Evolutionary conservation across 30 jellyfish, hydroid and myxozoan genomes (phyloP).

Genomic region (Aurelia aurita): DNA sequence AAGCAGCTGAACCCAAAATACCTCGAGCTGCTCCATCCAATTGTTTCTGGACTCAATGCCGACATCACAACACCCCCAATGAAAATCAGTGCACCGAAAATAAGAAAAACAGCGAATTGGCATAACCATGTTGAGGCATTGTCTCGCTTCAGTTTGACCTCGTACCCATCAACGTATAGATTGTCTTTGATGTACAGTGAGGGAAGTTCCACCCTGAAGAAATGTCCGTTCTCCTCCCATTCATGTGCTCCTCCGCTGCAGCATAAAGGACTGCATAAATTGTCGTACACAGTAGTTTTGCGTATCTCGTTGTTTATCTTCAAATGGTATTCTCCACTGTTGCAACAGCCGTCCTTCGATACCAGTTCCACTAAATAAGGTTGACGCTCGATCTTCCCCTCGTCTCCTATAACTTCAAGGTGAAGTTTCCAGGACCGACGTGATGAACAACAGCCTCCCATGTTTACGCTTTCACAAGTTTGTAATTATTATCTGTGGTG

Average conservation of each 20-base stretch:
- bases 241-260: slow-evolving; percentile 95
- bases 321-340: slow-evolving; percentile 67
- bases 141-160: slow-evolving; percentile 67
- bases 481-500: too few relatives aligned
- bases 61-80: slow-evolving; percentile 80
- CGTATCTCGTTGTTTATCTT: slow-evolving; percentile 60
- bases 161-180: slow-evolving; percentile 89
- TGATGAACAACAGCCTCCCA: slow-evolving; percentile 84
- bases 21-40: slow-evolving; percentile 91
- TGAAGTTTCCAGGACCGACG: slow-evolving; percentile 81
- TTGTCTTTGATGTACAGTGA: slow-evolving; percentile 85
- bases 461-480: neutral
- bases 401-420: slow-evolving; percentile 93
- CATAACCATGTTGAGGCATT: slow-evolving; percentile 86
- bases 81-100: slow-evolving; percentile 60
- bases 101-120: slow-evolving; percentile 82
- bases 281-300: slow-evolving; percentile 73
- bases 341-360: slow-evolving; percentile 76
- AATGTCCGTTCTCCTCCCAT: slow-evolving; percentile 98
- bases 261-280: slow-evolving; percentile 91
- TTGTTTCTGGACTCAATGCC: slow-evolving; percentile 53
- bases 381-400: slow-evolving; percentile 86
- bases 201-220: slow-evolving; percentile 91
- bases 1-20: slow-evolving; percentile 89
- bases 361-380: slow-evolving; percentile 84